phyloP scores from a whole-genome alignment of 2,888 invertebrate species.

The Cataglyphis albicans region DNA sequence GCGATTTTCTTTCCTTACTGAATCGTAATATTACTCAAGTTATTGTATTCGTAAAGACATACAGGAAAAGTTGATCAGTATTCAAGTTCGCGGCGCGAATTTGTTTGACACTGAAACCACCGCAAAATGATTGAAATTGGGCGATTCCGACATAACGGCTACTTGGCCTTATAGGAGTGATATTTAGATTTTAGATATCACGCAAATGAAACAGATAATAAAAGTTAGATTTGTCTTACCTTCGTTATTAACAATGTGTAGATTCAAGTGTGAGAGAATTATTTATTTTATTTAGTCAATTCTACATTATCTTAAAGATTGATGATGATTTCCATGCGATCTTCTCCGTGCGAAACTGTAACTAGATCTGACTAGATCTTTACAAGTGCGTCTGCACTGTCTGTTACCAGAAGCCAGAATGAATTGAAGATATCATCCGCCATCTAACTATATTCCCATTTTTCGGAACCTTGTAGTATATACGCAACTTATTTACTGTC shows the following conservation, averaged over 20 bases:
- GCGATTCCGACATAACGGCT: constrained; percentile 21
- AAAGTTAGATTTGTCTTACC: constrained; percentile 11
- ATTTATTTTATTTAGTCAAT: not conserved
- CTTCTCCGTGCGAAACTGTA: not conserved
- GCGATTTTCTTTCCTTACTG: not conserved
- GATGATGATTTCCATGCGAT: not conserved
- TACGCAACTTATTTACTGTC: not conserved
- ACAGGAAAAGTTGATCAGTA: constrained; percentile 32
- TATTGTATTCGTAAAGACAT: not conserved
- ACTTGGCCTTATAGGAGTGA: too few species aligned
- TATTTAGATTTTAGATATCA: too few species aligned
- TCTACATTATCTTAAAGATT: constrained; percentile 27
- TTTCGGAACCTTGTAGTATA: not conserved
- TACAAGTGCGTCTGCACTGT: not conserved
- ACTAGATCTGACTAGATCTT: not conserved
- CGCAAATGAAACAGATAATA: not conserved
- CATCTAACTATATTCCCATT: not conserved
- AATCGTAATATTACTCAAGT: not conserved
- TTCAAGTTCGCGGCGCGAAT: constrained; percentile 25
- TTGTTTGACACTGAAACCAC: constrained; percentile 30
- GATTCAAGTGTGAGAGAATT: not conserved
- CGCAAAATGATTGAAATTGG: constrained; percentile 45
- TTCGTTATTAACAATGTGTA: not conserved
- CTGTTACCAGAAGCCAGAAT: not conserved
- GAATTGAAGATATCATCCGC: not conserved